These are phyloP conservation scores for Perizoma flavofasciatum DNA, from an alignment of 2,888 invertebrate species.

Conservation along the genomic window DNA sequence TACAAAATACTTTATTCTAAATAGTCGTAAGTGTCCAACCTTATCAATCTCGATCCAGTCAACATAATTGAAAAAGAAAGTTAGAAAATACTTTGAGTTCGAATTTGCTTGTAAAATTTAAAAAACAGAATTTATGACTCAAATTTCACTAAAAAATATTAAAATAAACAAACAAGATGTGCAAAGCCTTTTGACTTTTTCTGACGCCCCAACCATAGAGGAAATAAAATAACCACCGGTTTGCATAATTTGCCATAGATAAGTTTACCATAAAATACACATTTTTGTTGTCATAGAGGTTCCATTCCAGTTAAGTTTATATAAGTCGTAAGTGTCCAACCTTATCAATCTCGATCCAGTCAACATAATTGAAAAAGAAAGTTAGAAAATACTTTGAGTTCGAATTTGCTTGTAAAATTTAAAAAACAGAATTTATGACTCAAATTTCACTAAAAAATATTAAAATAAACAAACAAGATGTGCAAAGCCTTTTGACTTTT, in stretches of 20 bases:
- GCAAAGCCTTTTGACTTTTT: too few species aligned
- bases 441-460: constrained; percentile 18
- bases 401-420: too few species aligned
- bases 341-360: constrained; percentile 58
- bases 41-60: constrained; percentile 56
- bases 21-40: constrained; percentile 40
- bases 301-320: too few species aligned
- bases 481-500: not conserved
- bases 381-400: not conserved
- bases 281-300: too few species aligned
- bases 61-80: constrained; percentile 44
- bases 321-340: constrained; percentile 37
- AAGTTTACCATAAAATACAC: too few species aligned
- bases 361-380: constrained; percentile 45
- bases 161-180: constrained; percentile 8
- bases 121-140: constrained; percentile 8
- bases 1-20: too few species aligned
- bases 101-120: too few species aligned
- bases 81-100: not conserved
- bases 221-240: too few species aligned
- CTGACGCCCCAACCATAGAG: too few species aligned
- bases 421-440: constrained; percentile 5
- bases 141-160: constrained; percentile 18
- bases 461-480: constrained; percentile 7
- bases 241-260: too few species aligned